phyloP scores from a whole-genome alignment of 1,140 invertebrate species.

The Scaptodrosophila lebanonensis region DNA sequence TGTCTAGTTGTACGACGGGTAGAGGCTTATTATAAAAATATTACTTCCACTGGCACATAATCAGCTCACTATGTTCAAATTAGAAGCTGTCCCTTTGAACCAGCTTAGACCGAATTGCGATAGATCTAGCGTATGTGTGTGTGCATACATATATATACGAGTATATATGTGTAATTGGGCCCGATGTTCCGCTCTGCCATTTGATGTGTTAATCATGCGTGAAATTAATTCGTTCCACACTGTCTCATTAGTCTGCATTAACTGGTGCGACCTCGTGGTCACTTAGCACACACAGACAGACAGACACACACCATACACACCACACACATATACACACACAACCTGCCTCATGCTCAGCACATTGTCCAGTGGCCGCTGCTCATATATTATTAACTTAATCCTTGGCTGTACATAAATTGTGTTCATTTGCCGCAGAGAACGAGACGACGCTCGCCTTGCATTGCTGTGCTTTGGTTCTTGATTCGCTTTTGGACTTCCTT shows the following conservation, averaged over 20 bases:
- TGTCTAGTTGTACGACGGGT: too few relatives aligned
- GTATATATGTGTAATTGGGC: background rate
- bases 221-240: slow-evolving; percentile 77
- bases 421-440: slow-evolving; percentile 35
- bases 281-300: slow-evolving; percentile 12
- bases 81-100: too few relatives aligned
- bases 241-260: slow-evolving; percentile 76
- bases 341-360: slow-evolving; percentile 2
- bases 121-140: background rate
- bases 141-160: too few relatives aligned
- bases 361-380: slow-evolving; percentile 36
- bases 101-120: background rate
- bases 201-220: slow-evolving; percentile 76
- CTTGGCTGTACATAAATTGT: slow-evolving; percentile 31
- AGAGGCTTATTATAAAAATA: too few relatives aligned
- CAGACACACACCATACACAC: slow-evolving; percentile 1
- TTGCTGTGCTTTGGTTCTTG: background rate
- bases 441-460: background rate
- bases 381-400: slow-evolving; percentile 76
- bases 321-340: slow-evolving; percentile 23
- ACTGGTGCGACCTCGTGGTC: slow-evolving; percentile 54
- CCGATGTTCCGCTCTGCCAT: slow-evolving; percentile 39
- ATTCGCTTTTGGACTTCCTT: too few relatives aligned
- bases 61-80: too few relatives aligned
- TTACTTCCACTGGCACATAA: too few relatives aligned